These are phyloP conservation scores for Dynastes grantii DNA, from an alignment of 2,888 invertebrate genomes.

Conservation along the genomic window DNA sequence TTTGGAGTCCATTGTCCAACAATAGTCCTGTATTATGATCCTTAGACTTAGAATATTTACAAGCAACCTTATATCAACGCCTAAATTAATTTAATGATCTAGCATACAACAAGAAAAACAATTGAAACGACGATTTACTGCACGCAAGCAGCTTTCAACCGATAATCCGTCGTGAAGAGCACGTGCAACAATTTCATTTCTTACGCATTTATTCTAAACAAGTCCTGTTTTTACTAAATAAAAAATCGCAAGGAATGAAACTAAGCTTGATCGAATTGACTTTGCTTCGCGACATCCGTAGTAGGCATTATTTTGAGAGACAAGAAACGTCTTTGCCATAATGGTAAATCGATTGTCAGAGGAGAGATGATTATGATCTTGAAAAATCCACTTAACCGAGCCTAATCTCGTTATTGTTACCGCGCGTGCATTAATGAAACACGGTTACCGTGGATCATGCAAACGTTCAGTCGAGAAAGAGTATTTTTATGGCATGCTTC, in stretches of 20 bases:
- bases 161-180: background rate
- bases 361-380: constrained; percentile 34
- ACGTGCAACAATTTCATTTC: background rate
- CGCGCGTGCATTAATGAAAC: constrained; percentile 26
- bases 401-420: constrained; percentile 25
- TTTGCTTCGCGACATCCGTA: background rate
- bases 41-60: too few relatives aligned
- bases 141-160: background rate
- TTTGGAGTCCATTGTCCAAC: too few relatives aligned
- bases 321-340: constrained; percentile 26
- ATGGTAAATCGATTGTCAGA: constrained; percentile 37
- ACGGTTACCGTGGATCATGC: background rate
- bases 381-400: constrained; percentile 32
- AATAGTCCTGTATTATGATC: too few relatives aligned
- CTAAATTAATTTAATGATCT: too few relatives aligned
- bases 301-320: background rate
- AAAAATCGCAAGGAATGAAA: background rate
- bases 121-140: background rate
- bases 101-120: too few relatives aligned
- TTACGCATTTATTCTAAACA: constrained; percentile 3
- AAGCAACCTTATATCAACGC: too few relatives aligned
- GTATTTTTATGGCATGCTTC: constrained; percentile 38
- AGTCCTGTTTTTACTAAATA: background rate
- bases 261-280: background rate
- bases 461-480: background rate